A percentile compares a stretch with the other conserved stretches of the same genome.
These are phyloP conservation scores for Oostethus manadensis DNA, from an alignment of 2,113 vertebrate species.

Conservation along the genomic window DNA sequence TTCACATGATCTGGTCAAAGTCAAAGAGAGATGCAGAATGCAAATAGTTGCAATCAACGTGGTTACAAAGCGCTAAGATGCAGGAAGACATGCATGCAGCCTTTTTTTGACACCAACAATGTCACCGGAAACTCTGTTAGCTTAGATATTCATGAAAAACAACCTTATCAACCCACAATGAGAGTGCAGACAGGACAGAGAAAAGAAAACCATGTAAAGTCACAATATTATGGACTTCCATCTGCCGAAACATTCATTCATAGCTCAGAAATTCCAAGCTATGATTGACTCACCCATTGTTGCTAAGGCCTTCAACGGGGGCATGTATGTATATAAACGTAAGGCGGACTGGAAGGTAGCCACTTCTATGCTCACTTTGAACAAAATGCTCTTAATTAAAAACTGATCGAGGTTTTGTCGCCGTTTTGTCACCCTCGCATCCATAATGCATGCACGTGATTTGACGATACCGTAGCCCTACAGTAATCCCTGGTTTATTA, in stretches of 20 bases:
- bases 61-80: background rate
- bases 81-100: background rate
- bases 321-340: too few species aligned
- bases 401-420: too few species aligned
- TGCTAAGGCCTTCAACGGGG: too few species aligned
- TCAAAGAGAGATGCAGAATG: background rate
- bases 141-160: background rate
- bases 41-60: background rate
- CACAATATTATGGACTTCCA: constrained; percentile 1
- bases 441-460: too few species aligned
- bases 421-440: too few species aligned
- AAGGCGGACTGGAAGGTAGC: too few species aligned
- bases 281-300: too few species aligned
- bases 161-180: background rate
- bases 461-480: too few species aligned
- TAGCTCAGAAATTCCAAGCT: background rate
- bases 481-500: too few species aligned
- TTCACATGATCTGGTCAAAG: constrained; percentile 12
- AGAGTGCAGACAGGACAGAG: background rate
- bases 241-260: constrained; percentile 1
- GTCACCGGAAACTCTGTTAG: background rate
- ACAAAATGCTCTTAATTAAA: too few species aligned
- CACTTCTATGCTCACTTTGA: background rate
- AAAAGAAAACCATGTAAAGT: background rate
- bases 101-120: background rate